A percentile compares a stretch with the other conserved stretches of the same genome.
Evolutionary conservation across 2,888 invertebrate genomes (phyloP).

Genomic region (Macropis europaea): DNA sequence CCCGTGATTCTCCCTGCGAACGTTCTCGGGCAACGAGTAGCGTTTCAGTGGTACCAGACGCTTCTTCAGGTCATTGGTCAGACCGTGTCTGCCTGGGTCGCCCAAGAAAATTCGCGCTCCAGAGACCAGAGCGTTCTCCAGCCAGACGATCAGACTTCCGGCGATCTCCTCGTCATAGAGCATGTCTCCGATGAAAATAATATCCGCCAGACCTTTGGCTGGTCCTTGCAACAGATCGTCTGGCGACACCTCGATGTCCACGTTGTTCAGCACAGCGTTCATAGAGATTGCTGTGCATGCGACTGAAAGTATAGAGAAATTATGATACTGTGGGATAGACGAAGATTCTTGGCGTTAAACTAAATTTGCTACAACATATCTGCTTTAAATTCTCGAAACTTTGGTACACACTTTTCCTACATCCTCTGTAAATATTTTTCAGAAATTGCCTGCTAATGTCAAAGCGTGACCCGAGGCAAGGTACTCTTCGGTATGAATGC

Average conservation of each 20-base stretch:
- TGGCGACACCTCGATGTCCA: slow-evolving; percentile 76
- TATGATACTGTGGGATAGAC: no score
- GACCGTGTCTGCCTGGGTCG: slow-evolving; percentile 83
- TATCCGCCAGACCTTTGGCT: slow-evolving; percentile 79
- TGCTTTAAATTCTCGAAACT: no score
- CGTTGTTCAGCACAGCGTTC: slow-evolving; percentile 81
- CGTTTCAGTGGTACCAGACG: slow-evolving; percentile 75
- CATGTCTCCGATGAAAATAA: slow-evolving; percentile 86
- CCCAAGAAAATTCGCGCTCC: slow-evolving; percentile 81
- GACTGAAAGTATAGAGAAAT: slow-evolving; percentile 80
- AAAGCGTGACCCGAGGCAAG: no score
- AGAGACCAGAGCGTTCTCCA: slow-evolving; percentile 67
- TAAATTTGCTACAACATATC: no score
- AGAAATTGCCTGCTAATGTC: no score
- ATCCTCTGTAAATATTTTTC: no score
- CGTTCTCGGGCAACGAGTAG: slow-evolving; percentile 38
- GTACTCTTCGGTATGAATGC: no score
- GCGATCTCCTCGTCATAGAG: slow-evolving; percentile 85
- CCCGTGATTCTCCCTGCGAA: slow-evolving; percentile 38
- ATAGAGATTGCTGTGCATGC: slow-evolving; percentile 81
- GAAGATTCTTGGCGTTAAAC: no score
- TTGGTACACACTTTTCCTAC: no score
- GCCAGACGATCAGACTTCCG: slow-evolving; percentile 81
- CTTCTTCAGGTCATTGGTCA: slow-evolving; percentile 77
- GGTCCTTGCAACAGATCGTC: slow-evolving; percentile 78